Conservation (phyloP, 2,113 vertebrate genomes). For the Cryptomyrus ogoouensis region DNA sequence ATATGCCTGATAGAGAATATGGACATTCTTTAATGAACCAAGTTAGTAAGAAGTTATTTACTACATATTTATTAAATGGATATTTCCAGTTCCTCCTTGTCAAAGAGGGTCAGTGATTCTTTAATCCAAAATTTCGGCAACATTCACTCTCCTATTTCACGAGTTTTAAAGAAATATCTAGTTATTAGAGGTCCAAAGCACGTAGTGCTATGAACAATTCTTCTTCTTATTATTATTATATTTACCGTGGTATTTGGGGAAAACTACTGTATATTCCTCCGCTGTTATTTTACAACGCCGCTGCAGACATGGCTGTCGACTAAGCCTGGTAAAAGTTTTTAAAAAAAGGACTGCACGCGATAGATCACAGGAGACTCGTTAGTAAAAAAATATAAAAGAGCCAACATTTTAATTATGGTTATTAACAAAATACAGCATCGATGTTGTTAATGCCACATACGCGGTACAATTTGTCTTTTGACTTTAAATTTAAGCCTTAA, state of each 20-base stretch:
- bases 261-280: neutral
- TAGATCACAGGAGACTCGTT: neutral
- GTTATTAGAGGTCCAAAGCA: neutral
- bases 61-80: neutral
- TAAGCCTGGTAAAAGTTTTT: neutral
- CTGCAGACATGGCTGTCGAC: neutral
- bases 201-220: no score
- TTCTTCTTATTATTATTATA: neutral
- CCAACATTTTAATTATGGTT: neutral
- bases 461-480: neutral
- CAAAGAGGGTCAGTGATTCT: neutral
- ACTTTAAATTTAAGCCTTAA: neutral
- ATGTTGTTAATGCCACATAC: neutral
- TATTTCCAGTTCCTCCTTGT: neutral
- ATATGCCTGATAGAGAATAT: neutral
- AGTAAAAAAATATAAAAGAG: neutral
- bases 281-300: neutral
- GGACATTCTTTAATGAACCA: neutral
- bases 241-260: neutral
- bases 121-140: neutral
- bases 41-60: neutral
- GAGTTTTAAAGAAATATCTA: neutral
- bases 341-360: neutral
- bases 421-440: neutral
- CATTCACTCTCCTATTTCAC: neutral